Evolutionary conservation across 2,113 vertebrate species (phyloP), one percentile per base, ranked within the genome.

Genomic region (Gallinago jamesoni): DNA sequence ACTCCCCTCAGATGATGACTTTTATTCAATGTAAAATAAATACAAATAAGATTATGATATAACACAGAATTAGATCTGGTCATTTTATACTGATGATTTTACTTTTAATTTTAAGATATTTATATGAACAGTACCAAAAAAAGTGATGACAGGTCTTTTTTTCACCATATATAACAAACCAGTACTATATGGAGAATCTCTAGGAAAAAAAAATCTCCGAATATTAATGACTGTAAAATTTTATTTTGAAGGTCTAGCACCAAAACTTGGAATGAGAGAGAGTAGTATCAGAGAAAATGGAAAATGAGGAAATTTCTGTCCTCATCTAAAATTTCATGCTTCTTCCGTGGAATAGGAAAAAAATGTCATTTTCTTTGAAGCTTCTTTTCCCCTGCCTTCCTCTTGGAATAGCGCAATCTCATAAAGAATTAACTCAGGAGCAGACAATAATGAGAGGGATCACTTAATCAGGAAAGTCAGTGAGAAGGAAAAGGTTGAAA

Each of bases 1-100:
- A 8, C 7, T 53, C 6, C 5, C 14, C 6, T 45, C 14, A 43
- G 25, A 11, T 55, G 9, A 35, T 21, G 0, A 59, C 2, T 72
- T 72, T 59, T 72, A 37, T 37, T 87, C 7, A 30, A 21, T 27
- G 11, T 55, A 80, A 86, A 45, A 68, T 45, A 82, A 62, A 72
- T 67, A n/a, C 9, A 67, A 35, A 5, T 31, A 59, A 83, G 62
- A 47, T 41, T 62, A 25, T 41, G 6, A 50, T 33, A 55, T 12
- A 56, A 33, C 9, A 55, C 9, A 53, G 48, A 39, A 21, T 80
- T 86, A 68, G 6, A 59, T 2, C 7, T 62, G 10, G 4, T 37
- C 4, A 74, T 35, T 78, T 70, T 56, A 41, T 62, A 17, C 10
- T 66, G 33, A 20, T 82, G 2, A 52, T 73, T 77, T 87, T 50